Percentiles rank a stretch among this genome's conserved stretches.
Conservation (phyloP, 1,140 invertebrate species). For the Conus betulinus region DNA sequence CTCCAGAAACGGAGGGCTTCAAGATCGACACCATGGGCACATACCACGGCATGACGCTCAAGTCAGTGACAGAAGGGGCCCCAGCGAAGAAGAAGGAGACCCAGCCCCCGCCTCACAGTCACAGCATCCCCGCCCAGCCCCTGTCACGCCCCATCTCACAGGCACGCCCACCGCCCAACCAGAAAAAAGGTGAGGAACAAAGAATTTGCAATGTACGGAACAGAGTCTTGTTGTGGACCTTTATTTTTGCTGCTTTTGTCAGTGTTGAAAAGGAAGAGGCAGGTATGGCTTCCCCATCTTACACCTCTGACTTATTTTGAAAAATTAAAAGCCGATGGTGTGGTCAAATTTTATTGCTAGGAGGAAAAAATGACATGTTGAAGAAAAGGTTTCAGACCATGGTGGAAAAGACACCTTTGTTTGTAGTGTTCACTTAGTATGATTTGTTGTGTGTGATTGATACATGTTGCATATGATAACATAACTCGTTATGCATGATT, state of each 20-base stretch:
- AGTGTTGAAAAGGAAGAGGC: not conserved
- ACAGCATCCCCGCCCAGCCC: conserved; percentile 46
- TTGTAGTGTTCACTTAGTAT: too few relatives aligned
- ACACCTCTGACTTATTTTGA: too few relatives aligned
- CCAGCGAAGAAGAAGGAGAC: conserved; percentile 79
- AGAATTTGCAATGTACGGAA: not conserved
- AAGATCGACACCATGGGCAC: conserved; percentile 99
- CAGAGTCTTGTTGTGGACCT: not conserved
- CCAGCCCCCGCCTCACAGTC: conserved; percentile 42
- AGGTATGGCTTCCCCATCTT: not conserved
- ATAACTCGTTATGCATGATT: too few relatives aligned
- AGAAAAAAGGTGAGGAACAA: conserved; percentile 72
- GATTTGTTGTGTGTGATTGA: too few relatives aligned
- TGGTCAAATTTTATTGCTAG: too few relatives aligned
- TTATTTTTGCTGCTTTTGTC: not conserved
- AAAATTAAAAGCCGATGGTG: too few relatives aligned
- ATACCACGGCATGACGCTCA: conserved; percentile 97
- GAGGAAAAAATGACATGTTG: too few relatives aligned
- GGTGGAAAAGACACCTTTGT: too few relatives aligned
- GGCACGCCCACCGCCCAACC: conserved; percentile 70
- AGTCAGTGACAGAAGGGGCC: conserved; percentile 95
- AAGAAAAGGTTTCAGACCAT: too few relatives aligned
- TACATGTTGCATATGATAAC: too few relatives aligned
- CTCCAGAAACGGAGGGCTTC: conserved; percentile 93
- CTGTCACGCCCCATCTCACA: conserved; percentile 67